Evolutionary conservation across 2,797 vertebrate species (phyloP).

Genomic region (Siniperca obscura): DNA sequence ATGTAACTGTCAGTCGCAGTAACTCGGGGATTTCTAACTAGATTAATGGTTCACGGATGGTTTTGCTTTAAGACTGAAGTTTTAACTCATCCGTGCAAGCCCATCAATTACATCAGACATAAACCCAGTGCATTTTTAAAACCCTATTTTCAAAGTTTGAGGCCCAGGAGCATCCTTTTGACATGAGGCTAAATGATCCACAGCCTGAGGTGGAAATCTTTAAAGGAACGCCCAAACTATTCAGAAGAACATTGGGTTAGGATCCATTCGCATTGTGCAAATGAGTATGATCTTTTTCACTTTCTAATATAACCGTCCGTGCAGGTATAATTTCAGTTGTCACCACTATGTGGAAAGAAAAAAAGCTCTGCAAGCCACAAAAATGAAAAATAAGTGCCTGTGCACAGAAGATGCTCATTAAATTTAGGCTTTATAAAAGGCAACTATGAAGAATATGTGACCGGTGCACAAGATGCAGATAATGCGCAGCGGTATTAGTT

Average conservation of each 20-base stretch:
- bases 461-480: not conserved
- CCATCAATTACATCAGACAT: slow-evolving; percentile 34
- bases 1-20: slow-evolving; percentile 48
- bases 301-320: not conserved
- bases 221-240: not conserved
- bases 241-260: not conserved
- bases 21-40: slow-evolving; percentile 51
- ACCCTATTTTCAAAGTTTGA: slow-evolving; percentile 2
- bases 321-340: not conserved
- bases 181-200: not conserved
- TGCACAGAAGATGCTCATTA: not conserved
- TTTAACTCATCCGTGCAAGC: slow-evolving; percentile 51
- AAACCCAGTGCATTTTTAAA: not conserved
- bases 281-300: not conserved
- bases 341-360: not conserved
- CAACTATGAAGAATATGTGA: not conserved
- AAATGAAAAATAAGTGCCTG: not conserved
- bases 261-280: not conserved
- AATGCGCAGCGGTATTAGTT: not conserved
- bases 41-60: slow-evolving; percentile 58
- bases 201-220: slow-evolving; percentile 11
- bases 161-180: slow-evolving; percentile 7
- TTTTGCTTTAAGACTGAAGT: slow-evolving; percentile 55
- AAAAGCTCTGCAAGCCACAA: not conserved
- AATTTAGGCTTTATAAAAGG: not conserved